Evolutionary conservation across 2,113 vertebrate species (phyloP).

Genomic region (Rhinichthys klamathensis): DNA sequence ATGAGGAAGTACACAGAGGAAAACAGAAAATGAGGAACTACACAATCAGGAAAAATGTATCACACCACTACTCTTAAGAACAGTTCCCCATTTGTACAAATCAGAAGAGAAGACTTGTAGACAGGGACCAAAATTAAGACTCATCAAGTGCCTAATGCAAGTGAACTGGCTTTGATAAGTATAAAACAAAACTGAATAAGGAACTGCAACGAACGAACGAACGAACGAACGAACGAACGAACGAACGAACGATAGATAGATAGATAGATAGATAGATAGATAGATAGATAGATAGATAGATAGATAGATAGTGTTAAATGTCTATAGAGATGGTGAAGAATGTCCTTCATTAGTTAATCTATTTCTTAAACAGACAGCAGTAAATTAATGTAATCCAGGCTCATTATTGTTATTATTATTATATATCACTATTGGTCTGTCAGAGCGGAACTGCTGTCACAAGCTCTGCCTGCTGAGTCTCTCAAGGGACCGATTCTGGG

Average conservation of each 20-base stretch:
- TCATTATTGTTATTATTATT: neutral
- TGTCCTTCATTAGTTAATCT: neutral
- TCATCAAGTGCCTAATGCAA: neutral
- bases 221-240: no score
- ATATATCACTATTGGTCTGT: neutral
- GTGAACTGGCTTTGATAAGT: neutral
- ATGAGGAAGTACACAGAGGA: conserved; percentile 4
- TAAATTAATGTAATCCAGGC: neutral
- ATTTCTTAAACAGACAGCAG: neutral
- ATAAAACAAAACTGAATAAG: neutral
- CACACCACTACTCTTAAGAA: neutral
- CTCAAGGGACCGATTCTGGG: conserved; percentile 5
- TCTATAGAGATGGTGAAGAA: neutral
- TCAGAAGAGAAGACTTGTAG: neutral
- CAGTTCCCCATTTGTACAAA: neutral
- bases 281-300: neutral
- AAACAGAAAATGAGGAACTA: conserved; percentile 8
- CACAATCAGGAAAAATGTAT: neutral
- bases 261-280: neutral
- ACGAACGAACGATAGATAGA: neutral
- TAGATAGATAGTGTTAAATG: neutral
- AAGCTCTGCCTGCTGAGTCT: neutral
- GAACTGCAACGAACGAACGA: no score
- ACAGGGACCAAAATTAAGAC: neutral
- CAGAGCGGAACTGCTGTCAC: neutral